Evolutionary conservation across 1,140 invertebrate species (phyloP).

Genomic region (Magallana angulata): DNA sequence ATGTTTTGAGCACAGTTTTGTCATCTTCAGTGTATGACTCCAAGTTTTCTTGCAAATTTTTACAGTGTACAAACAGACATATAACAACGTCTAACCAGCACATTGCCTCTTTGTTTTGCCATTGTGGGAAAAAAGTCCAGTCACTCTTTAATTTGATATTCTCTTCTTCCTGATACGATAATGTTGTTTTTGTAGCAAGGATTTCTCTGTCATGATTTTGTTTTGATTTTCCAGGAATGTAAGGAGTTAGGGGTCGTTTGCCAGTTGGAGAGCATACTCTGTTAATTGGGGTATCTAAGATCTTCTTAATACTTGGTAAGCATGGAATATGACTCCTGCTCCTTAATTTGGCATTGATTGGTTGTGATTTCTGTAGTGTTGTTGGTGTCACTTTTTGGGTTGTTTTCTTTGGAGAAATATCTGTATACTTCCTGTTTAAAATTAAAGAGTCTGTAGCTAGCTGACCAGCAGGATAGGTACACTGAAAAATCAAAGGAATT

Average conservation of each 20-base stretch:
- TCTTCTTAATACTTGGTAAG: constrained; percentile 7
- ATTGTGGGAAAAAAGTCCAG: constrained; percentile 63
- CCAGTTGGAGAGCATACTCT: not conserved
- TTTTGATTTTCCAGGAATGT: not conserved
- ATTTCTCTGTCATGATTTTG: not conserved
- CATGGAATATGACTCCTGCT: not conserved
- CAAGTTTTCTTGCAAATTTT: constrained; percentile 40
- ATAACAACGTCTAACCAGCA: constrained; percentile 78
- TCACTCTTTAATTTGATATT: not conserved
- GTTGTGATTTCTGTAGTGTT: not conserved
- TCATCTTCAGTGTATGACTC: not conserved
- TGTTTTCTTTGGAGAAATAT: constrained; percentile 22
- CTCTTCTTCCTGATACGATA: not conserved
- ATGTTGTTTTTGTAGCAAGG: not conserved
- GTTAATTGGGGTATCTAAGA: not conserved
- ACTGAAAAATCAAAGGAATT: constrained; percentile 43
- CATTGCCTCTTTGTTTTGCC: constrained; percentile 76
- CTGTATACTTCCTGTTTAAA: constrained; percentile 43
- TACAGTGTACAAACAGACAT: constrained; percentile 71
- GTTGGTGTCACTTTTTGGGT: not conserved
- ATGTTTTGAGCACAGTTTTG: constrained; percentile 63
- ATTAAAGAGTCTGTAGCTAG: not conserved
- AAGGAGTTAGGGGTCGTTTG: not conserved
- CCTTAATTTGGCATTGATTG: not conserved
- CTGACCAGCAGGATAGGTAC: constrained; percentile 48